A percentile compares a stretch with the other conserved stretches of the same genome.
Evolutionary conservation across 2,113 vertebrate genomes (phyloP).

Genomic region (Tragulus kanchil): DNA sequence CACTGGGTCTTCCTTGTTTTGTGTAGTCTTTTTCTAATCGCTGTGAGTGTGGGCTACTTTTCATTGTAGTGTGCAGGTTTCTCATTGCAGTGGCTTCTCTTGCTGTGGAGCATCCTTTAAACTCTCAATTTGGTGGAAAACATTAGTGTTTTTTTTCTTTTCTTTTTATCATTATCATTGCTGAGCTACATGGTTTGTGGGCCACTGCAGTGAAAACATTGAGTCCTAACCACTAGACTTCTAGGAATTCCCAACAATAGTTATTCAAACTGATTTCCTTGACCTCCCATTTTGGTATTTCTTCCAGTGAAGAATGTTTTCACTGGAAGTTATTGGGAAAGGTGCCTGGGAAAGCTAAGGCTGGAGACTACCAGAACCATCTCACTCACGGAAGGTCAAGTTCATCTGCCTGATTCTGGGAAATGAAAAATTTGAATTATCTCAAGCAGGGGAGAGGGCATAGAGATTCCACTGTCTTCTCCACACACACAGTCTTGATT

Average conservation of each 20-base stretch:
- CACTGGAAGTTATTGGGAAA: background rate
- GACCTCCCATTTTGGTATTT: background rate
- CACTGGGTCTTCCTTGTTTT: background rate
- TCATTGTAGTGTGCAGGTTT: background rate
- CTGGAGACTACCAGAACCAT: background rate
- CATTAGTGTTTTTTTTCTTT: background rate
- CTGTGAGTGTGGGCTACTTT: accelerated
- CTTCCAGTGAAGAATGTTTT: background rate
- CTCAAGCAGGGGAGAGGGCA: background rate
- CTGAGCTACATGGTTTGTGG: background rate
- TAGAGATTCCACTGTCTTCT: background rate
- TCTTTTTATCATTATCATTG: background rate
- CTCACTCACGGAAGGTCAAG: background rate
- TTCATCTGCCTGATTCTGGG: background rate
- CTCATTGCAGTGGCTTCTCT: background rate
- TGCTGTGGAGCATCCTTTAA: background rate
- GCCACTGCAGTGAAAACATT: background rate
- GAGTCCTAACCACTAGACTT: background rate
- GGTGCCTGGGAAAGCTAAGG: background rate
- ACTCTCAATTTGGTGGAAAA: constrained; percentile 32
- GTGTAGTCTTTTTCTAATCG: background rate
- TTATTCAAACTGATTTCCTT: background rate
- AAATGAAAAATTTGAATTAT: background rate
- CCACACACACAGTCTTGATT: background rate
- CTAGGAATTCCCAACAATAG: background rate